Base-by-base conservation (phyloP, 2,113 vertebrate species). In the Micronycteris hirsuta region DNA sequence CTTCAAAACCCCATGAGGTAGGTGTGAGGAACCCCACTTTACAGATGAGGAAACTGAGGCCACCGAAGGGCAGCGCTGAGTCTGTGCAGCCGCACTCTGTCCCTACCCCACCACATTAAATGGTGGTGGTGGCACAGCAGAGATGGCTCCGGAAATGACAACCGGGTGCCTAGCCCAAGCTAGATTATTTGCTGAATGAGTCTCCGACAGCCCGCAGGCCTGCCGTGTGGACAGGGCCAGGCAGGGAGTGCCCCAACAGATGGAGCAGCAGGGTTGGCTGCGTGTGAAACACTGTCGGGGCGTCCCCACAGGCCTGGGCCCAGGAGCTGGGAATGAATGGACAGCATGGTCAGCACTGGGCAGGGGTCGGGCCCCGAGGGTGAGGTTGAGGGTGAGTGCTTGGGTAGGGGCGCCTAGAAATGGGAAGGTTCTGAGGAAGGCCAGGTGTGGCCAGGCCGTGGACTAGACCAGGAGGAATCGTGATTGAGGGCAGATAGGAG, bases 31-130 rank as follows among this genome's bases (percentile, higher is more conserved):
- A 8, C 41, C 89, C 93, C 91, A n/a, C 68, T 93, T 81, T 26
- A 94, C 74, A 89, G 74, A 94, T 76, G 76, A 76, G 80, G 83
- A 89, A 88, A 85, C 86, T 36, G 93, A 97, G 92, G 80, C 70
- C 63, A 0, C 3, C 0, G 22, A 80, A n/a, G 26, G 26, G 38
- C 74, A 84, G n/a, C 63, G 71, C 36, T 17, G 33, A 47, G 70
- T 38, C 92, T 38, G 3, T 5, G 13, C 1, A 0, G 58, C 80
- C n/a, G 91, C 58, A 1, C n/a, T 36, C 67, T 82, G 36, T 7
- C 47, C 49, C 41, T 28, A 45, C 33, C 45, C 47, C 52, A 36
- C 33, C 41, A 36, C 28, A 17, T 28, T 24, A 47, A 65, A 58
- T 11, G 0, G 16, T 16, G 11, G 58, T 2, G 0, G 14, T 13